Conservation (phyloP, 2,888 invertebrate genomes). For the Myopa testacea region DNA sequence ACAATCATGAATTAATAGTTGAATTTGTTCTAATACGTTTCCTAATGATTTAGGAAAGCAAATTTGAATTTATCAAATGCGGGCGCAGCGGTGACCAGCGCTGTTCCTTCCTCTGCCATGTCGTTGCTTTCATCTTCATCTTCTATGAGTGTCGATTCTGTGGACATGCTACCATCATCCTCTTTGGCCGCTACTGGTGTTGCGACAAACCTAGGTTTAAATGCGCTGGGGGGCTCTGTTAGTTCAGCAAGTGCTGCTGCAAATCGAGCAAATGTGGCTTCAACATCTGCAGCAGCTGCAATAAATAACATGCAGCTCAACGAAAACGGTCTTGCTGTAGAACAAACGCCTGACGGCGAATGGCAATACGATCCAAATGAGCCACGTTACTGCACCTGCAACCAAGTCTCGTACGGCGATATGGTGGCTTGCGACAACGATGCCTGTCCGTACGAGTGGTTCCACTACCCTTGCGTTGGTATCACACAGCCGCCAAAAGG, state of each 20-base stretch:
- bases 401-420: constrained; percentile 97
- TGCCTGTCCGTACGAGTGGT: constrained; percentile 98
- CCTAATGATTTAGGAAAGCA: constrained; percentile 54
- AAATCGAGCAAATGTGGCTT: constrained; percentile 43
- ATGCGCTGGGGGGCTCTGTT: neutral
- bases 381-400: constrained; percentile 95
- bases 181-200: constrained; percentile 33
- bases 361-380: constrained; percentile 97
- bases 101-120: constrained; percentile 58
- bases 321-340: constrained; percentile 64
- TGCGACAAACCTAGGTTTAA: constrained; percentile 20
- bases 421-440: constrained; percentile 99
- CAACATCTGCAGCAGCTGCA: constrained; percentile 49
- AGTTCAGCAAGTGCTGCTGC: neutral
- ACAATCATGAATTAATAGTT: neutral
- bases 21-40: constrained; percentile 32
- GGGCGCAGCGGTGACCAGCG: constrained; percentile 44
- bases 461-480: constrained; percentile 98
- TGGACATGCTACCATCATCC: constrained; percentile 54
- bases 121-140: constrained; percentile 61
- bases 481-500: constrained; percentile 96
- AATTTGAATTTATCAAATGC: constrained; percentile 50
- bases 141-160: constrained; percentile 59
- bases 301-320: constrained; percentile 43
- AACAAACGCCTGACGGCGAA: constrained; percentile 75